These are phyloP conservation scores for Procambarus virginalis DNA, from an alignment of 1,140 invertebrate genomes.

Conservation along the genomic window DNA sequence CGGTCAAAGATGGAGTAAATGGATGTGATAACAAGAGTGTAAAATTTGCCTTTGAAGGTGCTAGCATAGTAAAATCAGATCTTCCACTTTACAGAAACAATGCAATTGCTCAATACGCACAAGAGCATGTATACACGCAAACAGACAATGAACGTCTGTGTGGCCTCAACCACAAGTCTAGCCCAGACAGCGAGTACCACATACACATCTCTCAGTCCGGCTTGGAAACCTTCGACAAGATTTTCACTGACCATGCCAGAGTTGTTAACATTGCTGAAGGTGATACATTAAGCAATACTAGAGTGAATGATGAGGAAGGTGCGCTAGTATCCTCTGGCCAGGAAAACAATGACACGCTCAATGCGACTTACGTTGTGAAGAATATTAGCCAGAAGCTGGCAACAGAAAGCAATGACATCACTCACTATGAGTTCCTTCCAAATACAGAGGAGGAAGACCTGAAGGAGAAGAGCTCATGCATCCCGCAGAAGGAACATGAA, in stretches of 20 bases:
- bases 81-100: background rate
- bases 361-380: background rate
- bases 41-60: background rate
- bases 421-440: background rate
- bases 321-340: background rate
- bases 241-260: background rate
- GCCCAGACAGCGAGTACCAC: background rate
- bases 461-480: background rate
- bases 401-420: constrained; percentile 3
- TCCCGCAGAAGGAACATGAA: background rate
- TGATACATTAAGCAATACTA: background rate
- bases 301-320: background rate
- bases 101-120: background rate
- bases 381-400: constrained; percentile 13
- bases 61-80: background rate
- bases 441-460: background rate
- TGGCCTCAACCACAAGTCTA: background rate
- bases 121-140: background rate
- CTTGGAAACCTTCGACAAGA: constrained; percentile 17
- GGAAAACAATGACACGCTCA: constrained; percentile 1
- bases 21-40: background rate
- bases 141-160: background rate
- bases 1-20: background rate
- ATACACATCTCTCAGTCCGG: constrained; percentile 23
- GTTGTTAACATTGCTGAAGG: background rate